These are phyloP conservation scores for Syrrhaptes paradoxus DNA, from an alignment of 2,113 vertebrate species.

Conservation along the genomic window DNA sequence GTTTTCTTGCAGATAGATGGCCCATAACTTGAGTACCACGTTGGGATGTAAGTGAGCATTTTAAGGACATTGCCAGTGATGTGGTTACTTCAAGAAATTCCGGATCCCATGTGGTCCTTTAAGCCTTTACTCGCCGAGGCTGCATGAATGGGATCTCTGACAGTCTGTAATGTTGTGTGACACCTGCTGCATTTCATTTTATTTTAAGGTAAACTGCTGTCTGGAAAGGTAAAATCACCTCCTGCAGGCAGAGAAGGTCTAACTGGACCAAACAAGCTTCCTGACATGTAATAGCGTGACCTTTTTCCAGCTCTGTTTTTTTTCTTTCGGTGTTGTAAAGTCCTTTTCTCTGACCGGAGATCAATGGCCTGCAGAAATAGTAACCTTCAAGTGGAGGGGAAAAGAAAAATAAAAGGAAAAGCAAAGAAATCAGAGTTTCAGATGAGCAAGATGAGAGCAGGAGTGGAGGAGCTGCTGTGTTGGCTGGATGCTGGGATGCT, in stretches of 20 bases:
- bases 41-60: not conserved
- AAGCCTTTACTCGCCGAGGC: not conserved
- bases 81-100: not conserved
- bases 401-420: not conserved
- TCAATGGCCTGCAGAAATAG: not conserved
- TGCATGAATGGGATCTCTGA: not conserved
- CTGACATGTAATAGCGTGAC: not conserved
- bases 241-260: not conserved
- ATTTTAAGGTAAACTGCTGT: not conserved
- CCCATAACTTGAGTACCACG: not conserved
- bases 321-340: not conserved
- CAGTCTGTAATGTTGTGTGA: not conserved
- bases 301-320: slow-evolving; percentile 13
- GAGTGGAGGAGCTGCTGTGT: not conserved
- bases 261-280: not conserved
- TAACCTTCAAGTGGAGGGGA: not conserved
- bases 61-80: not conserved
- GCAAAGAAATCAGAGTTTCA: not conserved
- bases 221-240: not conserved
- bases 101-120: fast-evolving
- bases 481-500: not conserved
- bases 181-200: not conserved
- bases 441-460: not conserved
- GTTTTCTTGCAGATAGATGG: not conserved
- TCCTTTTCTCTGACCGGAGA: not conserved